A percentile compares a stretch with the other conserved stretches of the same genome.
Evolutionary conservation across 2,113 vertebrate species (phyloP).

Genomic region (Bothrops jararaca): DNA sequence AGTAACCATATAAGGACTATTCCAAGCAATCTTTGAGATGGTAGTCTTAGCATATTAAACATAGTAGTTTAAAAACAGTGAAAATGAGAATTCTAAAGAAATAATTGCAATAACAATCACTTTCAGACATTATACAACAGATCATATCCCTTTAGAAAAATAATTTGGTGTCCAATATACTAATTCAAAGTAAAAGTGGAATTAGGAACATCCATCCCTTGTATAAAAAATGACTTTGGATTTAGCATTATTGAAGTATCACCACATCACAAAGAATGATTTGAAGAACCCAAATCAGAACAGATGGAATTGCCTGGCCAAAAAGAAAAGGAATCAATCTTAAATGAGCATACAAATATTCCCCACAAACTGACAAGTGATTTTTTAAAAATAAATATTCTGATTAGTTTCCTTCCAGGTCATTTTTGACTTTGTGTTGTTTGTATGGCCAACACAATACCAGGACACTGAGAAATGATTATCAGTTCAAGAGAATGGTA

Average conservation of each 20-base stretch:
- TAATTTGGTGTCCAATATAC: not conserved
- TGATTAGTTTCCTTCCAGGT: slow-evolving; percentile 23
- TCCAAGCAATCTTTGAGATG: not conserved
- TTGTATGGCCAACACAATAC: not conserved
- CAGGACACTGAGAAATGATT: not conserved
- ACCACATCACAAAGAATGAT: not conserved
- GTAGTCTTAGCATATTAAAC: not conserved
- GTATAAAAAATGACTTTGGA: not conserved
- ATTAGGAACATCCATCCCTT: not conserved
- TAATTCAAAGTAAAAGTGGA: not conserved
- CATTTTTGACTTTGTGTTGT: slow-evolving; percentile 1
- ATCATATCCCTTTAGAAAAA: not conserved
- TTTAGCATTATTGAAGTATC: not conserved
- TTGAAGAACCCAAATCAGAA: slow-evolving; percentile 27
- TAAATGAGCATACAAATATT: not conserved
- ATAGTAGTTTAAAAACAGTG: not conserved
- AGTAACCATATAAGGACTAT: not conserved
- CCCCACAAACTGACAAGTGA: not conserved
- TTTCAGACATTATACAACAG: not conserved
- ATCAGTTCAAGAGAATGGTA: not conserved
- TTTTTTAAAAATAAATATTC: not conserved
- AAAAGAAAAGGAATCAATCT: not conserved
- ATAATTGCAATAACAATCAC: not conserved
- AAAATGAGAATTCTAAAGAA: not conserved
- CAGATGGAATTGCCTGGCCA: not conserved